phyloP scores from a whole-genome alignment of 2,113 vertebrate species.

The Apodemus speciosus region DNA sequence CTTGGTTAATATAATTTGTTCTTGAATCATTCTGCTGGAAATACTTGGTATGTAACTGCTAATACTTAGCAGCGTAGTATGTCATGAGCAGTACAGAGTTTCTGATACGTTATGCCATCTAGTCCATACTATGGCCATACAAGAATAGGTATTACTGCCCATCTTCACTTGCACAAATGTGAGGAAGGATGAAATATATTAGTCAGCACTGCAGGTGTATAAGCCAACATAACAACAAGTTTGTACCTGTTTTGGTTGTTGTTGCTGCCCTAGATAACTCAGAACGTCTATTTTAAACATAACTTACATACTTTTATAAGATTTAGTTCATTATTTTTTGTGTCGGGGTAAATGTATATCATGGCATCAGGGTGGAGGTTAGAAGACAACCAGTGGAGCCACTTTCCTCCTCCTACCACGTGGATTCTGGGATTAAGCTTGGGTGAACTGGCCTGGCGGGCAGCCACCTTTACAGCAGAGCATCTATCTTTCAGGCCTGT shows the following conservation, averaged over 20 bases:
- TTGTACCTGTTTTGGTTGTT: constrained; percentile 5
- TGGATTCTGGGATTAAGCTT: background rate
- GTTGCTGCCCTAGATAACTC: background rate
- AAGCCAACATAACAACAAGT: background rate
- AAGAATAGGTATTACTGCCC: background rate
- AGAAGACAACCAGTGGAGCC: background rate
- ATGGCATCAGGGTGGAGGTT: too few relatives aligned
- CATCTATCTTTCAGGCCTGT: background rate
- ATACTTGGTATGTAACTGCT: background rate
- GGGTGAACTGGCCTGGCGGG: background rate
- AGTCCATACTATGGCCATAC: background rate
- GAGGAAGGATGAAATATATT: background rate
- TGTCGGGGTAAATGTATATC: background rate
- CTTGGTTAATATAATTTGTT: background rate
- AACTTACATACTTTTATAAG: background rate
- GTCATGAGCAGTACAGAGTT: background rate
- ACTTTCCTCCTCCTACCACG: background rate
- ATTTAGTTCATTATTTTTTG: background rate
- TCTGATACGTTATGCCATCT: background rate
- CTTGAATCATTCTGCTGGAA: background rate
- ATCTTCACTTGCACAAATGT: background rate
- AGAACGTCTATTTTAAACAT: constrained; percentile 7
- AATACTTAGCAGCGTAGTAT: too few relatives aligned
- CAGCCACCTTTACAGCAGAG: background rate
- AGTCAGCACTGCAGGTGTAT: background rate